Conservation (phyloP, 2,888 invertebrate species). For the Odontomyia ornata region DNA sequence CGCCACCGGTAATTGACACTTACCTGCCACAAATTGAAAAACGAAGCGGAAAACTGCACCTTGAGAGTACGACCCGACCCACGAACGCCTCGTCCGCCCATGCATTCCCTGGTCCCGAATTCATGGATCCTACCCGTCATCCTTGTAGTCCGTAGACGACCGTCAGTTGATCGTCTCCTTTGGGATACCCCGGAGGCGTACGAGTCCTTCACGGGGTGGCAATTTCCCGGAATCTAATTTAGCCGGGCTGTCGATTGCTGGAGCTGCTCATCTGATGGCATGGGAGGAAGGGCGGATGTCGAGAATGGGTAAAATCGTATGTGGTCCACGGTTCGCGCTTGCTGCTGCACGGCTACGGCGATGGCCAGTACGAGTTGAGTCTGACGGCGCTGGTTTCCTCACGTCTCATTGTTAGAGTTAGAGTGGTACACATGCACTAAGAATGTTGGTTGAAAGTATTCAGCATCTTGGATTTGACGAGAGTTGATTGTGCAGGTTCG, state of each 20-base stretch:
- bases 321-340: neutral
- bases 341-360: neutral
- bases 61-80: no score
- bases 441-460: no score
- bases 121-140: neutral
- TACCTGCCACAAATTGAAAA: conserved; percentile 29
- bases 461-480: no score
- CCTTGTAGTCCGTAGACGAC: neutral
- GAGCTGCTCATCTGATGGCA: neutral
- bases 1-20: conserved; percentile 38
- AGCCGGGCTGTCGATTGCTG: neutral
- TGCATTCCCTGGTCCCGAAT: neutral
- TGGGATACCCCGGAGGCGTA: neutral
- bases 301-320: neutral
- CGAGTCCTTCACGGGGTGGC: neutral
- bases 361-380: no score
- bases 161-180: neutral
- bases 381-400: no score
- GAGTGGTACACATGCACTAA: no score
- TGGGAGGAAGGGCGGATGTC: neutral
- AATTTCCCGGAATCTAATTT: conserved; percentile 12
- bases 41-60: neutral
- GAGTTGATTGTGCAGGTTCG: no score
- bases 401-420: no score
- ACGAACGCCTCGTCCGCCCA: neutral